Evolutionary conservation across 2,797 vertebrate genomes (phyloP), one percentile per base, ranked within the genome.

Genomic region (Netta rufina): DNA sequence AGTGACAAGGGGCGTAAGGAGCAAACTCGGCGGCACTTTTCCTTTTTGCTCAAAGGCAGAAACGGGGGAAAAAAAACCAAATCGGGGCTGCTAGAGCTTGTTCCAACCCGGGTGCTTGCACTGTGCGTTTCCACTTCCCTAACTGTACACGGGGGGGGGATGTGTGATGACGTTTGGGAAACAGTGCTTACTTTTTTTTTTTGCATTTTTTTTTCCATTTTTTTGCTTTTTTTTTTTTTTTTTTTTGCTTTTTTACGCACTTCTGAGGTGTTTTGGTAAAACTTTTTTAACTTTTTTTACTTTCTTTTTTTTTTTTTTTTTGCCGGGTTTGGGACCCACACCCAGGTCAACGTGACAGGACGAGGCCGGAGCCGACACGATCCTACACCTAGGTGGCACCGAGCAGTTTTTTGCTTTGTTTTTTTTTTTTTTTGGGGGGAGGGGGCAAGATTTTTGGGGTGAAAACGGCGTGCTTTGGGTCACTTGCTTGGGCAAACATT

Each of bases 71-170:
- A 47, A 47, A 47, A 47, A 47, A 11, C 3, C 49, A 43, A 45
- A 87, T 32, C 3, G 28, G 66, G 92, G 93, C 62, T 45, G 27
- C 91, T 94, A 95, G 28, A 89, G 64, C 91, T 96, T 7, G 27
- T 25, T 25, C 95, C 92, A 72, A 92, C 96, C 76, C 88, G 94
- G 76, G 97, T 97, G 97, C 97, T 98, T 97, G 54, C 69, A 97
- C 97, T 90, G 96, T 97, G 97, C 80, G 80, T 79, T 95, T 94
- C 93, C 84, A 79, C 67, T 76, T 83, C 86, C 74, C 92, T 76
- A 92, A 64, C 20, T 20, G 45, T 47, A 47, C 45, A 47, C 18
- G 36, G 36, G 36, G 36, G 36, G 47, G 16, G 3, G 11, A 93
- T 47, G 82, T 93, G 88, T 92, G 74, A 94, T 91, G 93, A 95